A percentile compares a stretch with the other conserved stretches of the same genome.
Evolutionary conservation across 2,113 vertebrate species (phyloP).

Genomic region (Gadus macrocephalus): DNA sequence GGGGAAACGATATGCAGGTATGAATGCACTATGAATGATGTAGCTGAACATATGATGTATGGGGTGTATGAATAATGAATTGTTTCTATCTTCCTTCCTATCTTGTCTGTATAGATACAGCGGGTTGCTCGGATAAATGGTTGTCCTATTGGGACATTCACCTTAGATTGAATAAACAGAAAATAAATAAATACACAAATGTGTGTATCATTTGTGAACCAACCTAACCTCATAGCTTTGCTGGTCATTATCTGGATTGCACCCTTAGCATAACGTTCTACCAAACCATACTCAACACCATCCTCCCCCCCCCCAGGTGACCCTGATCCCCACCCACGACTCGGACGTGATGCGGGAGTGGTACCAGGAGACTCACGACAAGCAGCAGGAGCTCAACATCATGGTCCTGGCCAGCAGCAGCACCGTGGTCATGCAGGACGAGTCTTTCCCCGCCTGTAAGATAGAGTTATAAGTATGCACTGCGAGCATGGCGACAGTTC

Average conservation of each 20-base stretch:
- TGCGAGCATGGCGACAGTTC: too few species aligned
- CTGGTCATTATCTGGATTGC: too few species aligned
- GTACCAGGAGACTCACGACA: constrained; percentile 98
- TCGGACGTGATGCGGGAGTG: constrained; percentile 97
- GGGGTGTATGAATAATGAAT: neutral
- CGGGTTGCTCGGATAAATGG: too few species aligned
- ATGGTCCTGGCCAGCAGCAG: constrained; percentile 99
- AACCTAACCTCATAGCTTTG: too few species aligned
- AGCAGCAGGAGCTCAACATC: constrained; percentile 95
- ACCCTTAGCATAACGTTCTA: too few species aligned
- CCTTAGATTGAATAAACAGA: too few species aligned
- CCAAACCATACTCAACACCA: neutral
- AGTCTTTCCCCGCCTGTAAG: constrained; percentile 97
- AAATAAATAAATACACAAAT: too few species aligned
- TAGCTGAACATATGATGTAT: neutral
- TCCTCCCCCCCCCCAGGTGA: constrained; percentile 76
- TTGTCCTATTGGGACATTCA: too few species aligned
- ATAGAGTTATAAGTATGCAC: constrained; percentile 83
- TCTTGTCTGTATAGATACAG: too few species aligned
- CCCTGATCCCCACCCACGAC: constrained; percentile 95
- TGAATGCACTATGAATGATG: neutral
- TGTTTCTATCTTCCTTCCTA: too few species aligned
- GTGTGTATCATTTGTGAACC: too few species aligned
- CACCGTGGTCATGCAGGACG: constrained; percentile 99
- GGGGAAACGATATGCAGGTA: constrained; percentile 94